Evolutionary conservation across 1,140 invertebrate species (phyloP).

Genomic region (Gonatopus flavifemur): DNA sequence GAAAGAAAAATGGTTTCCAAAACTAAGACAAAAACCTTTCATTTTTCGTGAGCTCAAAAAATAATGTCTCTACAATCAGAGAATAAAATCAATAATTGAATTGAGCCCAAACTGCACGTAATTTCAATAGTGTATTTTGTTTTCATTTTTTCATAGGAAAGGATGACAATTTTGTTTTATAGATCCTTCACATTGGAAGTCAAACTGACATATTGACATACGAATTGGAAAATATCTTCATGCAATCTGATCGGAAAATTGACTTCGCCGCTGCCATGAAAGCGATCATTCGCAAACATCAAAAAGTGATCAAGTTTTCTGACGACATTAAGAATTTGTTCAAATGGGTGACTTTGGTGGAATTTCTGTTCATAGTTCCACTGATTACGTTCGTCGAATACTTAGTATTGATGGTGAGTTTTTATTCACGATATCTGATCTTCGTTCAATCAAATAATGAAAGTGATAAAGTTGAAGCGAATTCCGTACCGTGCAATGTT

Average conservation of each 20-base stretch:
- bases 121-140: background rate
- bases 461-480: background rate
- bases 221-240: constrained; percentile 2
- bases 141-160: background rate
- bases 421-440: background rate
- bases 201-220: constrained; percentile 12
- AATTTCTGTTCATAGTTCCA: constrained; percentile 9
- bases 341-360: background rate
- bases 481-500: too few species aligned
- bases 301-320: constrained; percentile 9
- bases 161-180: background rate
- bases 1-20: background rate
- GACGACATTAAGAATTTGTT: constrained; percentile 2
- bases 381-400: constrained; percentile 12
- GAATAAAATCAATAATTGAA: background rate
- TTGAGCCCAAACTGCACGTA: background rate
- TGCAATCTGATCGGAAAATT: background rate
- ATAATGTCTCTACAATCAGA: background rate
- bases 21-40: background rate
- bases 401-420: constrained; percentile 7
- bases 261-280: background rate
- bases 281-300: constrained; percentile 4
- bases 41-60: background rate
- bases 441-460: background rate
- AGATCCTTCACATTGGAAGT: constrained; percentile 12